Conservation (phyloP, 64 coral and sea anemone species). For the Porites australiensis region DNA sequence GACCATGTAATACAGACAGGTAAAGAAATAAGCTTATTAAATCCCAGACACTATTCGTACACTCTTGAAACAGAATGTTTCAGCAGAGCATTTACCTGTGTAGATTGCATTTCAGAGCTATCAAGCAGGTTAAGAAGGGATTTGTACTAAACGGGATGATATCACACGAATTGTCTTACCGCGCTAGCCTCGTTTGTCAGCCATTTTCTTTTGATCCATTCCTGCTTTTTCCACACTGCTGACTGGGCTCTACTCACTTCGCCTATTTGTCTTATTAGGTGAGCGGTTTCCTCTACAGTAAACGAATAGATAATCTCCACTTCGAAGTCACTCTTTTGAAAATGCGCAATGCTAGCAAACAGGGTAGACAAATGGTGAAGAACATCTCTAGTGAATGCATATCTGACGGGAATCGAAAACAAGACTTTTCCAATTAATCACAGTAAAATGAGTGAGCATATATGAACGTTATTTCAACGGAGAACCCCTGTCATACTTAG, state of each 20-base stretch:
- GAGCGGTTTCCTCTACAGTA: constrained; percentile 60
- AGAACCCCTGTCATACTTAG: no score
- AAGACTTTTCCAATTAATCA: not conserved
- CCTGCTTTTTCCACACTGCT: constrained; percentile 71
- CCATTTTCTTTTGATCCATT: constrained; percentile 90
- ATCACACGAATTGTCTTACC: constrained; percentile 28
- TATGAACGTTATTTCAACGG: no score
- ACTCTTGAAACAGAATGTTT: no score
- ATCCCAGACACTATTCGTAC: no score
- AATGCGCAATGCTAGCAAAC: constrained; percentile 73
- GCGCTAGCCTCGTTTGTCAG: constrained; percentile 82
- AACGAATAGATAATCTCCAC: constrained; percentile 67
- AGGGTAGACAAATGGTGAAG: constrained; percentile 65
- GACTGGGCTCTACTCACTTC: constrained; percentile 66
- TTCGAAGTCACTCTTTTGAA: constrained; percentile 66
- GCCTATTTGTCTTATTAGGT: constrained; percentile 78
- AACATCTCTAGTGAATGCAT: constrained; percentile 25
- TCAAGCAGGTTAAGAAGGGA: no score
- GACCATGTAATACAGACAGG: no score
- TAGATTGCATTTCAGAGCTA: no score
- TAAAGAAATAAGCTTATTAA: no score
- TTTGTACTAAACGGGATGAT: no score
- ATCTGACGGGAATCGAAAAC: constrained; percentile 23
- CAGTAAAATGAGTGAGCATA: no score
- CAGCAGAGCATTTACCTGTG: no score